Evolutionary conservation across 2,113 vertebrate genomes (phyloP), one percentile per base, ranked within the genome.

Genomic region (Misgurnus mizolepis): DNA sequence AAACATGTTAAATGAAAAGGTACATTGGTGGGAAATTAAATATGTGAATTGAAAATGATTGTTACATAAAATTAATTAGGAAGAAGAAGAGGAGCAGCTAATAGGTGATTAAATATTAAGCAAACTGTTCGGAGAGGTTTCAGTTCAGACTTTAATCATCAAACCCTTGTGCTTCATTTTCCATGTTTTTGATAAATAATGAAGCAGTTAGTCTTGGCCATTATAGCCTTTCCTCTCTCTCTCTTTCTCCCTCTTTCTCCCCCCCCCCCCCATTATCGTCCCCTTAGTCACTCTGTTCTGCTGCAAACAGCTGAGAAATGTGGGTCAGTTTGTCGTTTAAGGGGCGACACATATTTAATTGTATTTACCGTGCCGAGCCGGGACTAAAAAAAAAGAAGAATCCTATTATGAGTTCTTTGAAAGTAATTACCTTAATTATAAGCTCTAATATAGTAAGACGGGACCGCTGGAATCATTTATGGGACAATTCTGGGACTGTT

Each of bases 341-440:
- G 77, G 82, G 82, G 79, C 45, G 50, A 77, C 61, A 74, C 39
- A 58, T 85, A 72, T 80, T 75, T 64, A 86, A 79, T 82, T 84
- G 81, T 85, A 85, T 87, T 78, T 89, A 87, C 84, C 18, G 79
- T 79, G 68, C 78, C 73, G 68, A 76, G 85, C 77, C 72, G 75
- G 45, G 72, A 90, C 83, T 86, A 87, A 89, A 86, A 34, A 34
- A 86, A 87, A 87, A 85, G 88, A 65, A 34, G 86, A 83, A 90
- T 90, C 86, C 89, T 90, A 93, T 93, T 93, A 93, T 88, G 91
- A 88, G 88, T 92, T 90, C 91, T 93, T 91, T 92, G 91, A 91
- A 93, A 92, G 89, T 92, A 93, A 93, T 94, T 92, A 93, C 92
- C 91, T 93, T 93, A 93, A 94, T 94, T 93, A 93, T 92, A 85